phyloP scores from a whole-genome alignment of 2,113 vertebrate species.

The Donacobius atricapilla region DNA sequence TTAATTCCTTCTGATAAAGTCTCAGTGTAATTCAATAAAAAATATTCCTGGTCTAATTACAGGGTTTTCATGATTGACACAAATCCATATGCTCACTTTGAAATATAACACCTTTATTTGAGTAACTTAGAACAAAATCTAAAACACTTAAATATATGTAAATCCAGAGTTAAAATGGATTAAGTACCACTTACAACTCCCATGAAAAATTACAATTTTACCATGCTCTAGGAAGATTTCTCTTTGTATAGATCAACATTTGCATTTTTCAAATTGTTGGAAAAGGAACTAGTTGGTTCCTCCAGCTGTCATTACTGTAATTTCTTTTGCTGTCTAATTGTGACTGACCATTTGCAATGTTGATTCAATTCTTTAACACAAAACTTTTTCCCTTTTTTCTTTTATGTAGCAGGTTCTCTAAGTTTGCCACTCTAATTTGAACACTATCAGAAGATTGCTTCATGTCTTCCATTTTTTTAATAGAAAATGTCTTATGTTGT shows the following conservation, averaged over 20 bases:
- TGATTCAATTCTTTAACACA: background rate
- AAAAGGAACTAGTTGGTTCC: background rate
- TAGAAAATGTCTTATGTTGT: background rate
- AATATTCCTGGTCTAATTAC: background rate
- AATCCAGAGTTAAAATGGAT: background rate
- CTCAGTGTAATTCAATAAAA: background rate
- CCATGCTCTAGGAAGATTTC: background rate
- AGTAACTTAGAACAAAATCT: background rate
- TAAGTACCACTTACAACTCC: background rate
- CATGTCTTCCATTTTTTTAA: background rate
- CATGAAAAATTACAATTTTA: background rate
- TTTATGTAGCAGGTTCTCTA: background rate
- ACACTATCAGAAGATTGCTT: background rate
- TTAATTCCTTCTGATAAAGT: background rate
- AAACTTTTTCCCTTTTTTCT: background rate
- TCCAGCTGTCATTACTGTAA: background rate
- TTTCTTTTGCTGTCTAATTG: background rate
- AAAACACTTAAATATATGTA: background rate
- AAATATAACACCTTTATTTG: background rate
- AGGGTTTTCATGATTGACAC: background rate
- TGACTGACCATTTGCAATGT: background rate
- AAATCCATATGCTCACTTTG: background rate
- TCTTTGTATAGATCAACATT: background rate
- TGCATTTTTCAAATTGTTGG: background rate
- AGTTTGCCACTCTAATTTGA: background rate